Base-by-base conservation (phyloP, 2,113 vertebrate species). In the Tyto alba region DNA sequence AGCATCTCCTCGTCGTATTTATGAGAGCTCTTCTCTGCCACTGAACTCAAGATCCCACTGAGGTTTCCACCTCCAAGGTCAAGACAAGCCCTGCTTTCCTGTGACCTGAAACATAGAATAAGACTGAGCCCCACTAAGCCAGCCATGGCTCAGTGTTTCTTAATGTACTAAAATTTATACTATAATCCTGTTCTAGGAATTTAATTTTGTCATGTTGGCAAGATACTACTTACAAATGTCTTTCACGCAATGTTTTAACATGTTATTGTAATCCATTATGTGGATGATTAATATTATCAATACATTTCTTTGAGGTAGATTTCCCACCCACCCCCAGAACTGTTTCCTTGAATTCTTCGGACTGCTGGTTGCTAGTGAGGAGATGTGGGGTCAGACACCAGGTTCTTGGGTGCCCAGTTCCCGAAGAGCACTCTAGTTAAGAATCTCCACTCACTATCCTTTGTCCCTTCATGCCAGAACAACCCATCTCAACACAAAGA, bases 81-180 rank as follows among this genome's bases (percentile, higher is more conserved):
- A 67, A 75, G 75, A 66, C 9, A 90, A 88, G 59, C 19, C 48
- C 75, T 26, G 14, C 20, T 56, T 75, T 45, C 30, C 57, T 43
- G 30, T 18, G 36, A 0, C 6, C 71, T 72, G 29, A 76, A 82
- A 75, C 34, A 85, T 0, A 50, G 26, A 74, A 47, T 10, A 78
- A 45, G 30, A n/a, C 19, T 32, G 15, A 80, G 45, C 19, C 12
- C 16, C 53, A 23, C 8, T 15, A 50, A 3, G 6, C 0, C 0
- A 32, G 76, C 13, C n/a, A 41, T 0, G 25, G 27, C 22, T 80
- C 62, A 60, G 21, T 9, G 8, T n/a, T 86, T 60, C 17, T 29
- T 50, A 40, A 32, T 2, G 6, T 36, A 29, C 38, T 55, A 53
- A 57, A 69, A 74, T 32, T 45, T 38, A 47, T 23, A 8, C 23